Conservation (phyloP, 2,888 invertebrate species). For the Ecliptopera silaceata region DNA sequence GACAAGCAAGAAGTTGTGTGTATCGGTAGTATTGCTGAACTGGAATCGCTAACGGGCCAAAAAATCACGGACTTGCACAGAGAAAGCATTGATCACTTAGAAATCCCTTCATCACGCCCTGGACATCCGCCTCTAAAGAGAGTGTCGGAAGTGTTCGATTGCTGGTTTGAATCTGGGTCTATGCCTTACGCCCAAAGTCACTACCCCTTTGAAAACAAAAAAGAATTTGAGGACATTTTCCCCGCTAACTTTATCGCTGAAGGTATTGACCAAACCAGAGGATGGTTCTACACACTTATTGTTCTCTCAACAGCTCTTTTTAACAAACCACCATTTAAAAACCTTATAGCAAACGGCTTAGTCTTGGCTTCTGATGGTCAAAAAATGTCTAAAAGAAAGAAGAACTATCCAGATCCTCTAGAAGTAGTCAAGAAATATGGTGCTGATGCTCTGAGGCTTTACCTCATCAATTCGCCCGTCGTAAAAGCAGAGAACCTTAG, state of each 20-base stretch:
- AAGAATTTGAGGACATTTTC: constrained; percentile 94
- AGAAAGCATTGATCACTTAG: constrained; percentile 95
- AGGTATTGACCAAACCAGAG: constrained; percentile 98
- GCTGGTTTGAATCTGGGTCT: constrained; percentile 99
- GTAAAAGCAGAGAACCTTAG: constrained; percentile 97
- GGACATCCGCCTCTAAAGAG: constrained; percentile 93
- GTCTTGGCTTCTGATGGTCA: constrained; percentile 98
- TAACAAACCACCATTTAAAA: constrained; percentile 98
- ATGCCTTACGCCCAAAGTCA: constrained; percentile 99
- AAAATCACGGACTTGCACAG: constrained; percentile 96
- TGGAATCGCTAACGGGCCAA: constrained; percentile 91
- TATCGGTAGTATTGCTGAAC: constrained; percentile 95
- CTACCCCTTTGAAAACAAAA: constrained; percentile 96
- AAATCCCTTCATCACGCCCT: constrained; percentile 93
- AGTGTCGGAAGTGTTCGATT: constrained; percentile 98
- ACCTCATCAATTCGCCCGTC: constrained; percentile 98
- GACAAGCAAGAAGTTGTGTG: constrained; percentile 97
- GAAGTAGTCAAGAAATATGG: constrained; percentile 96
- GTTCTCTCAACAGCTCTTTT: constrained; percentile 98
- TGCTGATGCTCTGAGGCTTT: constrained; percentile 97
- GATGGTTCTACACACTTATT: constrained; percentile 99
- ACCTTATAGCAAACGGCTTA: constrained; percentile 97
- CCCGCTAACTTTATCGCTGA: constrained; percentile 99
- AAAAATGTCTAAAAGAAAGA: constrained; percentile 99
- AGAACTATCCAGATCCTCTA: constrained; percentile 99